Percentiles rank a stretch among this genome's conserved stretches.
These are phyloP conservation scores for Micronycteris hirsuta DNA, from an alignment of 2,113 vertebrate species.

Conservation along the genomic window DNA sequence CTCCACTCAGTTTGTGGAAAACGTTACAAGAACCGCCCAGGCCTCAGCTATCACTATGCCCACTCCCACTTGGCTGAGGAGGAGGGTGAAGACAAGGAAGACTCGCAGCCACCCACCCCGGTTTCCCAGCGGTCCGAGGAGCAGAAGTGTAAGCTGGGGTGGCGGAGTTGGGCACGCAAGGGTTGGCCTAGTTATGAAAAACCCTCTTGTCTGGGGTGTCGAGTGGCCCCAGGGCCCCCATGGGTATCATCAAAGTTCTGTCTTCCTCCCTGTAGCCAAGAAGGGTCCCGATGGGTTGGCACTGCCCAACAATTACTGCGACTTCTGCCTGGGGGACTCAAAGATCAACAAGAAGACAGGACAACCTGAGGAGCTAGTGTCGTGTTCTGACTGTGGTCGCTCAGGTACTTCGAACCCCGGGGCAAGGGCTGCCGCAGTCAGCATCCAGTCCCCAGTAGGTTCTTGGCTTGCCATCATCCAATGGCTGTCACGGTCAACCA, in stretches of 20 bases:
- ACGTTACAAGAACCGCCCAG: conserved; percentile 97
- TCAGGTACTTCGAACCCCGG: conserved; percentile 82
- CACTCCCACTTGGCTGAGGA: conserved; percentile 97
- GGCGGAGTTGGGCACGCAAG: neutral
- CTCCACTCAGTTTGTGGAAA: conserved; percentile 91
- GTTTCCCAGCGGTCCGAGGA: conserved; percentile 86
- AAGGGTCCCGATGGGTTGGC: conserved; percentile 94
- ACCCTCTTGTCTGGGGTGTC: neutral
- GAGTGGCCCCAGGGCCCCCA: neutral
- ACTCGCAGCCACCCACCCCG: conserved; percentile 86
- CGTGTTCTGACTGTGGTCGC: conserved; percentile 96
- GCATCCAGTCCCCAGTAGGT: neutral
- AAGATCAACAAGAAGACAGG: conserved; percentile 97
- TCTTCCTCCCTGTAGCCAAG: conserved; percentile 82
- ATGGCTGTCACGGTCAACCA: neutral
- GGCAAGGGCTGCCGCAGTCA: neutral
- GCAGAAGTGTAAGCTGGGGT: conserved; percentile 88
- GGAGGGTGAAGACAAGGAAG: conserved; percentile 94
- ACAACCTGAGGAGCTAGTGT: conserved; percentile 94
- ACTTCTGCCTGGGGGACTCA: conserved; percentile 96
- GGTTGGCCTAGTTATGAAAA: too few species aligned
- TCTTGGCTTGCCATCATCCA: neutral
- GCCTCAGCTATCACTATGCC: conserved; percentile 97
- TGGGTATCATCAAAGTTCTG: neutral
- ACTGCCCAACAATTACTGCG: conserved; percentile 96